Base-by-base conservation (phyloP, 23 tunicate genomes). In the Styela plicata region DNA sequence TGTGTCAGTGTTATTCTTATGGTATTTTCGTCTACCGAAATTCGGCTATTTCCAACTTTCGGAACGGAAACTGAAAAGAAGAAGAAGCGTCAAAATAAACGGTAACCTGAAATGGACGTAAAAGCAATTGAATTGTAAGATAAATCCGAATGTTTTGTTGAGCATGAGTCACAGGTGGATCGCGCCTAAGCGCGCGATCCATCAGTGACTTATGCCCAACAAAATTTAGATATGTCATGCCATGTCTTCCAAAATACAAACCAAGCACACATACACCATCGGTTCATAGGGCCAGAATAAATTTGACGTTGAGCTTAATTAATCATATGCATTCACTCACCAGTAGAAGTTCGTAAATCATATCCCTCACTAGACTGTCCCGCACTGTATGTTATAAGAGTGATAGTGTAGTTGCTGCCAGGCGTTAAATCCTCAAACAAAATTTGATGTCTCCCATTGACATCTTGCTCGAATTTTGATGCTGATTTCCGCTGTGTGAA, bases 401-500 rank as follows among this genome's bases (percentile, higher is more conserved):
- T 44, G 57, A 44, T 13, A 44, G 57, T 13, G 13, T 44, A 44
- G 10, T 44, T 13, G 13, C 10, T 44, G 7, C 57, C 57, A 13
- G 57, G 57, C 7, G 57, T 44, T 44, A 44, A 44, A 13, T 44
- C 13, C 13, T 44, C 57, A 44, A 44, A 44, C 13, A 44, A 44
- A 44, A 44, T 44, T 44, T 44, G 57, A 13, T 44, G 57, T 44
- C 57, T 44, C 13, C 57, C 57, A 44, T 44, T 44, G 57, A 44
- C 13, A 44, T 44, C 57, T 44, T 44, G 57, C 13, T 44, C 57
- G 13, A 44, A 44, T 44, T 44, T 44, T 44, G 57, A 44, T 77
- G 78, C 89, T 3, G 83, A 78, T 85, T 74, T 64, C 31, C 70
- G 52, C 22, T 3, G 74, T 74, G 69, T 53, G 7, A 3, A 30